Percentiles rank a stretch among this genome's conserved stretches.
Conservation (phyloP, 1,140 invertebrate genomes). For the Meloidogyne hapla region DNA sequence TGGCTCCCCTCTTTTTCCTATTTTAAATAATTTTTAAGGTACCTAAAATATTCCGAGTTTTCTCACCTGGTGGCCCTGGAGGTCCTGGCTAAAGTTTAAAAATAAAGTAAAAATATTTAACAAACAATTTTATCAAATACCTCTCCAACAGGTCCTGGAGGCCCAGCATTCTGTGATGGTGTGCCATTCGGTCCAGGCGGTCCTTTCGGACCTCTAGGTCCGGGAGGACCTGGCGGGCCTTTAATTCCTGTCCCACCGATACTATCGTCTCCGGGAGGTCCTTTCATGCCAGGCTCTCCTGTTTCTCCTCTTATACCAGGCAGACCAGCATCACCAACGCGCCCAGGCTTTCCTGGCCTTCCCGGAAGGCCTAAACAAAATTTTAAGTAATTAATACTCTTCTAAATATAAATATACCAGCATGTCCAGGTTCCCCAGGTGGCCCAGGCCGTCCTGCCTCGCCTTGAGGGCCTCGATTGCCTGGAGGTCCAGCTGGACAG, state of each 20-base stretch:
- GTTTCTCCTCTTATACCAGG: constrained; percentile 39
- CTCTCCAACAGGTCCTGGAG: constrained; percentile 44
- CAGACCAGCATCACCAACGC: constrained; percentile 57
- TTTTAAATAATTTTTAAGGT: not conserved
- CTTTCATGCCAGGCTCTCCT: constrained; percentile 48
- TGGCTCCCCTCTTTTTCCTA: constrained; percentile 35
- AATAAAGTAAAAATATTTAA: not conserved
- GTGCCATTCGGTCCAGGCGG: constrained; percentile 56
- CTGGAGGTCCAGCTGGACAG: constrained; percentile 57
- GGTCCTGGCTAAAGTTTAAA: constrained; percentile 32
- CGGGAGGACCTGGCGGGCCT: constrained; percentile 52
- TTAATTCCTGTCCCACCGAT: constrained; percentile 56
- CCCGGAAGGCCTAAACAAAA: constrained; percentile 47
- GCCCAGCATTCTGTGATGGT: constrained; percentile 50
- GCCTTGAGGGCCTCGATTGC: constrained; percentile 59
- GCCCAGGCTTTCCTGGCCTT: constrained; percentile 50
- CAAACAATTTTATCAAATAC: not conserved
- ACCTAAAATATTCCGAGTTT: not conserved
- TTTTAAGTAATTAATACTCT: constrained; percentile 21
- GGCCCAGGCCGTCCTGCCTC: constrained; percentile 55
- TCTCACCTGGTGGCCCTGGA: constrained; percentile 50
- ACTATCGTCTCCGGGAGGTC: constrained; percentile 51
- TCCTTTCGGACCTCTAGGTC: constrained; percentile 46
- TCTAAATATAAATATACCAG: constrained; percentile 38
- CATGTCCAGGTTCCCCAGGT: constrained; percentile 52